Percentiles rank a stretch among this genome's conserved stretches.
These are phyloP conservation scores for Corythoichthys intestinalis DNA, from an alignment of 2,113 vertebrate species.

Conservation along the genomic window DNA sequence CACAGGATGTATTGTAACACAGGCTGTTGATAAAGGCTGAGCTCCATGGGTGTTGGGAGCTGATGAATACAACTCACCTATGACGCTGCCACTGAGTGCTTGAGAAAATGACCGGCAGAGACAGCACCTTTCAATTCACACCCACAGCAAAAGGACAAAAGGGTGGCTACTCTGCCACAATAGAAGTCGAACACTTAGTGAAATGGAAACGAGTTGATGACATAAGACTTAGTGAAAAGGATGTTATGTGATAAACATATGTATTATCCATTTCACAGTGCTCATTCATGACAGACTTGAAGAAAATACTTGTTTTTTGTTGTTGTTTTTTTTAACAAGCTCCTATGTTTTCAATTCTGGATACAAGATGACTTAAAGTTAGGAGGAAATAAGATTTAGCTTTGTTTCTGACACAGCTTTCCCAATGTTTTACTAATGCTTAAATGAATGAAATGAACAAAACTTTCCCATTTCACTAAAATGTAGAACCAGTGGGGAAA, in stretches of 20 bases:
- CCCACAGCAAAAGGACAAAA: constrained; percentile 31
- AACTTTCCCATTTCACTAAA: no score
- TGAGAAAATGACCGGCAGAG: constrained; percentile 40
- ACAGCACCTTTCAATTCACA: constrained; percentile 46
- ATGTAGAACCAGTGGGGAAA: no score
- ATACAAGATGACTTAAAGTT: no score
- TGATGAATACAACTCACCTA: constrained; percentile 29
- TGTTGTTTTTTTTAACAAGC: no score
- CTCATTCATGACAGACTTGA: constrained; percentile 23
- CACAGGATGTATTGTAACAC: constrained; percentile 6
- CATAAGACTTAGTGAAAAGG: constrained; percentile 29
- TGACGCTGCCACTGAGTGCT: constrained; percentile 47
- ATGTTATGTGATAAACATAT: constrained; percentile 38
- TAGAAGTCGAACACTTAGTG: constrained; percentile 44
- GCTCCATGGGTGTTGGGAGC: constrained; percentile 35
- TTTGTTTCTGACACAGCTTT: no score
- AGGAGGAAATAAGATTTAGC: no score
- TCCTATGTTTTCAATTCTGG: no score
- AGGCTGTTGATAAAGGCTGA: constrained; percentile 36
- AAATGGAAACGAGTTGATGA: constrained; percentile 51
- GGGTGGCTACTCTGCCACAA: constrained; percentile 42
- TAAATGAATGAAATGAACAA: no score
- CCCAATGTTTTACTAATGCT: no score
- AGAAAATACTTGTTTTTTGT: not conserved
- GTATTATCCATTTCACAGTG: constrained; percentile 47